These are phyloP conservation scores for Otus scops DNA, from an alignment of 2,797 vertebrate species.

Conservation along the genomic window DNA sequence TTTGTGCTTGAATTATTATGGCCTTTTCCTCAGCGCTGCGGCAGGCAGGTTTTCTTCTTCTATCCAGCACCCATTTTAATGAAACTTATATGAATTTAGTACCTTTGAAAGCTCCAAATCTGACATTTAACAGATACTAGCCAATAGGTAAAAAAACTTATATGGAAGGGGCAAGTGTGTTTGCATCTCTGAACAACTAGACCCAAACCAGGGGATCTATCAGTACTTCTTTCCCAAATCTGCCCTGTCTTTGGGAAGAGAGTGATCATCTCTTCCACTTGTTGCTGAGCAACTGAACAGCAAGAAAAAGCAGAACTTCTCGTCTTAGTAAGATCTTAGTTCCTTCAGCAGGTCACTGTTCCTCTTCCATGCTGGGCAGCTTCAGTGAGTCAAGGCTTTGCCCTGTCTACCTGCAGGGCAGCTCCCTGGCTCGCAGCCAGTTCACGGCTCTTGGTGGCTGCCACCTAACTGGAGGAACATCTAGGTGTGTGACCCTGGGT, in stretches of 20 bases:
- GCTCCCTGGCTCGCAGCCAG: background rate
- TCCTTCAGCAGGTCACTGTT: background rate
- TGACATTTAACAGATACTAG: background rate
- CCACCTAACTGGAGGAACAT: accelerated
- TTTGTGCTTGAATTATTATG: background rate
- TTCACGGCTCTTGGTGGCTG: accelerated
- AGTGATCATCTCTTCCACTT: background rate
- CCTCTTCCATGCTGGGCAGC: background rate
- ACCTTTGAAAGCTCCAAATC: background rate
- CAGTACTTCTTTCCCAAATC: background rate
- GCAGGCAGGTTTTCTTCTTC: background rate
- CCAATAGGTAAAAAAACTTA: background rate
- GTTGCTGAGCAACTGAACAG: background rate
- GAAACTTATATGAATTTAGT: background rate
- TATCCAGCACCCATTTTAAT: background rate
- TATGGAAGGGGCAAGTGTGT: background rate
- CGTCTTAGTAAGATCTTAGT: background rate
- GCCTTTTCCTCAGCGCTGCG: background rate
- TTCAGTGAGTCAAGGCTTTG: background rate
- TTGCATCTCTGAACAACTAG: background rate
- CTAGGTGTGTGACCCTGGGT: background rate
- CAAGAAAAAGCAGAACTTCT: background rate
- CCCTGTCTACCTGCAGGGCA: background rate
- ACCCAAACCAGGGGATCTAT: background rate
- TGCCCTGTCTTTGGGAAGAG: background rate